These are phyloP conservation scores for Ceratosolen fusciceps DNA, from an alignment of 1,140 invertebrate species.

Conservation along the genomic window DNA sequence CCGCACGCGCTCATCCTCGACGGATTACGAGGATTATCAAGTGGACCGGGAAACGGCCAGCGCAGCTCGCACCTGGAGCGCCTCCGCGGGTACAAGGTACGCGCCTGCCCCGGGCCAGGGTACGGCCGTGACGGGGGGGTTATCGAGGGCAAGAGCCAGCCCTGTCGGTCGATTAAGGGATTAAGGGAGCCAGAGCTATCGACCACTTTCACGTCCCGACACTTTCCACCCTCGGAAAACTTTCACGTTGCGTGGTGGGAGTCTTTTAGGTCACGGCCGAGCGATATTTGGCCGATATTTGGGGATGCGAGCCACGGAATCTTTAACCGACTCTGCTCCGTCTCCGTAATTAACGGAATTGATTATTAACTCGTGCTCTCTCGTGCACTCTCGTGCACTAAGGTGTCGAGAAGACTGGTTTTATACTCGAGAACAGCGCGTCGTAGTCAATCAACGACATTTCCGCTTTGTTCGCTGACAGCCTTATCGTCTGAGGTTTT, in stretches of 20 bases:
- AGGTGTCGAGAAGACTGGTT: no score
- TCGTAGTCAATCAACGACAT: no score
- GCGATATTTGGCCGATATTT: constrained; percentile 16
- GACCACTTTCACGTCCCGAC: neutral
- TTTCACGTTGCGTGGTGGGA: neutral
- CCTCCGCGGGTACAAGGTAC: constrained; percentile 32
- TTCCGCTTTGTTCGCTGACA: no score
- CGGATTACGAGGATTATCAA: constrained; percentile 53
- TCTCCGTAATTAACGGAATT: no score
- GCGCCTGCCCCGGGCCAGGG: neutral
- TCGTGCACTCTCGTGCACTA: no score
- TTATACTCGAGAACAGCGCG: no score
- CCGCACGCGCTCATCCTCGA: neutral
- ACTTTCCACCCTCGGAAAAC: neutral
- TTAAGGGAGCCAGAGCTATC: no score
- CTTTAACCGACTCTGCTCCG: neutral
- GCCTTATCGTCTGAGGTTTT: no score
- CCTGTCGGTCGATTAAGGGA: neutral
- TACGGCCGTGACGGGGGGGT: neutral
- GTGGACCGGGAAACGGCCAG: neutral
- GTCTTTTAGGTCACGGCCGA: constrained; percentile 16
- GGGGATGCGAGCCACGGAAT: neutral
- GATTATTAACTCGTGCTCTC: no score
- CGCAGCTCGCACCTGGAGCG: neutral
- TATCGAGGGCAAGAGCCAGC: neutral